Base-by-base conservation (phyloP, 2,888 invertebrate genomes). In the Yponomeuta evonymella region DNA sequence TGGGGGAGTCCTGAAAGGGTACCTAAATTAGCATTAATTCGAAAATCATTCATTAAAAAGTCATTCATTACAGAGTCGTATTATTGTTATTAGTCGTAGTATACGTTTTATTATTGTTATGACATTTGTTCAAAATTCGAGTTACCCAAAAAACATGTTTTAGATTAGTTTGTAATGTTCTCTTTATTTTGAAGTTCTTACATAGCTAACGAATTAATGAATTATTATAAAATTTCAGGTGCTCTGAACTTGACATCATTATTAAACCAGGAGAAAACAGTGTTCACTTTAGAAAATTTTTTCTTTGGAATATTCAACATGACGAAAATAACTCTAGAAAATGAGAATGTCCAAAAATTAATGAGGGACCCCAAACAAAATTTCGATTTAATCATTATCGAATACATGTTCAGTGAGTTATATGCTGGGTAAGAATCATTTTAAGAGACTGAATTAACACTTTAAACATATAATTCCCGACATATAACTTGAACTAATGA, bases 331-430 rank as follows among this genome's bases (percentile, higher is more conserved):
- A 78, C 81, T 0, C 48, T 84, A 1, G 67, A 66, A 1, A 78
- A 80, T 15, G 70, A 72, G 11, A 80, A 78, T 36, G 75, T 84
- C 0, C 77, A 77, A 51, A 76, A 75, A 1, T 48, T 86, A 0
- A 72, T 87, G 8, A 75, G 76, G 6, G 82, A 86, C 69, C 77
- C 78, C 0, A 76, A 67, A 0, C 74, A 79, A 71, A 72, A 75
- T 0, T 85, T 86, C 69, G 88, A 88, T 72, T 77, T 80, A 1
- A 77, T 86, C 1, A 75, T 88, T n/a, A 78, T 78, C 2, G 87
- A 88, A 73, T 87, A 83, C 78, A 76, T 87, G 78, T 84, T 82
- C 66, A 76, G 72, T 15, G 83, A 85, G 43, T 4, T 83, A 8
- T 81, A 79, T 74, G 73, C 79, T 8, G 75, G 77, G 85, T 85